Evolutionary conservation across 2,797 vertebrate species (phyloP), one percentile per base, ranked within the genome.

Genomic region (Eospalax fontanierii): DNA sequence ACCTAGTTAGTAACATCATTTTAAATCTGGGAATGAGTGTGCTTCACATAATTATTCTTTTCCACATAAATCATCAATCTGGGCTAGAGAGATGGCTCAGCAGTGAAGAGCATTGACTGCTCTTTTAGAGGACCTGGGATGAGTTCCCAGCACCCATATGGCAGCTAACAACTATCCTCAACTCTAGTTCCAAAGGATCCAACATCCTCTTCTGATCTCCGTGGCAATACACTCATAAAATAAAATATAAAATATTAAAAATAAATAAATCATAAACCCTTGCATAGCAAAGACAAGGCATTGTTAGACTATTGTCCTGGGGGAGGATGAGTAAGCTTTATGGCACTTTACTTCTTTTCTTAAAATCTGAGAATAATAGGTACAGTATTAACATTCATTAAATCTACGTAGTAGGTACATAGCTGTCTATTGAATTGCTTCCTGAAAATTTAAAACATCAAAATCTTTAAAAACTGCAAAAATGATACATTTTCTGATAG

Each of bases 401-500:
- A 81, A 81, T 75, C 14, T 46, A 80, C 26, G 78, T 5, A 43
- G 54, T 26, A 10, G 38, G 35, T 38, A 54, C 12, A 6, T 30
- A 54, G 79, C 14, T 94, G n/a, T 54, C 54, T 75, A 54, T 22
- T 89, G 87, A 94, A 75, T 79, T 92, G 12, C 30, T 35, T 93
- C 40, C 22, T 30, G n/a, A 79, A 63, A 65, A 90, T 26, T 90
- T 61, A 66, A 54, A 74, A 80, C 63, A 91, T 74, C 28, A 33
- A 30, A 54, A 50, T 46, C 87, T 79, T 46, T 43, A 16, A n/a
- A 71, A 65, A 22, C 38, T 33, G n/a, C 24, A 89, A 80, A n/a
- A 75, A 79, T 12, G 46, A 30, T 8, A 19, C 0, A 24, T 57
- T 95, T 81, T 76, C 80, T 28, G 63, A 87, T 33, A 68, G 68